Evolutionary conservation across 2,797 vertebrate genomes (phyloP).

Genomic region (Rhodeus uyekii): DNA sequence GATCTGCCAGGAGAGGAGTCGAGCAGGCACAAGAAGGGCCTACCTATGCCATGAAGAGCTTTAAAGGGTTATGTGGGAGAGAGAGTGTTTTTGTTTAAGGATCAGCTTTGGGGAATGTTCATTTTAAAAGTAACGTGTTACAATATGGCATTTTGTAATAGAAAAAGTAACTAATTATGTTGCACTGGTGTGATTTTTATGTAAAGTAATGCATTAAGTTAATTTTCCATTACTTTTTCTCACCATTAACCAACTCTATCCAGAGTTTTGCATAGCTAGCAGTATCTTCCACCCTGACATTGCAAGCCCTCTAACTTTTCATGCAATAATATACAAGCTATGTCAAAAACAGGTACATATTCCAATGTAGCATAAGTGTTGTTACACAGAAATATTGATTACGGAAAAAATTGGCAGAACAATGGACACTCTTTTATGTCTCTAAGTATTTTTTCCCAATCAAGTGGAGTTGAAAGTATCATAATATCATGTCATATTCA

Average conservation of each 20-base stretch:
- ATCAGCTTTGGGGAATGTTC: background rate
- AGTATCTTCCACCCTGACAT: background rate
- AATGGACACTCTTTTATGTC: background rate
- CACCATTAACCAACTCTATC: slow-evolving; percentile 6
- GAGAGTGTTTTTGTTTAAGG: slow-evolving; percentile 52
- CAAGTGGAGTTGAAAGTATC: background rate
- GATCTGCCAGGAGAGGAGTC: slow-evolving; percentile 78
- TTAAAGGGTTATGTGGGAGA: slow-evolving; percentile 63
- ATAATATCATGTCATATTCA: background rate
- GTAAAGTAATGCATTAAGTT: background rate
- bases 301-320: background rate
- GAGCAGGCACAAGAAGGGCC: slow-evolving; percentile 71
- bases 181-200: slow-evolving; percentile 21
- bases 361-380: background rate
- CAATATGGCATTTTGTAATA: background rate
- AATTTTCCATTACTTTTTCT: background rate
- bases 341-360: background rate
- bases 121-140: background rate
- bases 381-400: background rate
- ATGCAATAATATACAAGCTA: background rate
- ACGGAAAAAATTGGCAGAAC: background rate
- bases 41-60: slow-evolving; percentile 76
- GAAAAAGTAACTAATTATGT: background rate
- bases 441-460: background rate
- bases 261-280: background rate